Evolutionary conservation across 2,113 vertebrate genomes (phyloP), one percentile per base, ranked within the genome.

Genomic region (Rhodinocichla rosea): DNA sequence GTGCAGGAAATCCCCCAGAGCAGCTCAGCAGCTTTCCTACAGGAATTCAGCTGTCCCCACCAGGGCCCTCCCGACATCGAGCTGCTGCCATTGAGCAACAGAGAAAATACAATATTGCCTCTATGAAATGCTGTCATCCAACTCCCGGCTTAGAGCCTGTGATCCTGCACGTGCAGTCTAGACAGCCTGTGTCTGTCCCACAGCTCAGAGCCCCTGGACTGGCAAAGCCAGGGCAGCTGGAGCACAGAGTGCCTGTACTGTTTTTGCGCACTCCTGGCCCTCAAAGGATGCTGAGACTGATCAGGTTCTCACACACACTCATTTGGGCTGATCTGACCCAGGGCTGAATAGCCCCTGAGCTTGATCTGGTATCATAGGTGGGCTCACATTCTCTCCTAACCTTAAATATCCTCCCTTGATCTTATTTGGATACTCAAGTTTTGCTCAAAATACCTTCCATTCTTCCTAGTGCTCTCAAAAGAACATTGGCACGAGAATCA

Each of bases 141-240:
- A 37, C 74, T 59, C 90, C 65, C 14, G 4, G 52, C 60, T 52
- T 68, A 71, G 88, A 93, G 88, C 42, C 92, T 93, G 71, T 92
- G 94, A 90, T 92, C 85, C 83, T 44, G 64, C 94, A 91, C 39
- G 35, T 94, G 93, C 95, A 94, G 94, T 92, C 93, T 90, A 90
- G 92, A 88, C 94, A 95, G 93, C 20, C 71, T 63, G 32, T 24
- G 85, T 75, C 68, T 94, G 90, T 37, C 76, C 68, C 2, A 13
- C 71, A 33, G 70, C 42, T 73, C 74, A 47, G 69, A 91, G 95
- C 32, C 90, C 60, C 52, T 47, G 47, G 16, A 56, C 20, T 3
- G 4, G 76, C 64, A 80, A 59, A 77, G 62, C 44, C 5, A 0
- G 85, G 65, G 83, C 93, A 89, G 92, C 95, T 93, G 94, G n/a